These are phyloP conservation scores for Cyanoramphus novaezelandiae DNA, from an alignment of 2,113 vertebrate genomes.

Conservation along the genomic window DNA sequence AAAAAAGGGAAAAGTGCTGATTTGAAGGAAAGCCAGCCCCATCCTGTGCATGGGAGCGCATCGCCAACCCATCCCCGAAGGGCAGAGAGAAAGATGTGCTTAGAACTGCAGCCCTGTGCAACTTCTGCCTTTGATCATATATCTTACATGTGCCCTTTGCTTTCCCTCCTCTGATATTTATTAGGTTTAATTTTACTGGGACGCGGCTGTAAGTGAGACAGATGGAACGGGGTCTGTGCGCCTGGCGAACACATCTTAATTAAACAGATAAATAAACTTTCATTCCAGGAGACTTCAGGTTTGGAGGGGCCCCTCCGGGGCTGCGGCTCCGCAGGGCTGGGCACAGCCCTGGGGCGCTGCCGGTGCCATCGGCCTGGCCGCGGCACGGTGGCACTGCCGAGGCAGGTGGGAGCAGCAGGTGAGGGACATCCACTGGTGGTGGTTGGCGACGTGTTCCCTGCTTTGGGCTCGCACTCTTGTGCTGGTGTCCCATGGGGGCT, in stretches of 20 bases:
- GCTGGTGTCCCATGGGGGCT: rapidly evolving
- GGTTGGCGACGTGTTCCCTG: neutral
- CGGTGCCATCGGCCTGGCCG: rapidly evolving
- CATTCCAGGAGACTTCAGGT: conserved; percentile 53
- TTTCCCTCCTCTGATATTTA: conserved; percentile 75
- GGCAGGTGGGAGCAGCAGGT: neutral
- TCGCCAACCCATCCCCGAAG: conserved; percentile 42
- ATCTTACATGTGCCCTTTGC: conserved; percentile 74
- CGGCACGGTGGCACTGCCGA: rapidly evolving
- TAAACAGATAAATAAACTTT: conserved; percentile 84
- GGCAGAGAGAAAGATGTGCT: conserved; percentile 70
- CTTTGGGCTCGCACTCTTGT: rapidly evolving
- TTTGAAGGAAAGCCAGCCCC: conserved; percentile 7
- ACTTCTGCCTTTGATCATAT: conserved; percentile 58
- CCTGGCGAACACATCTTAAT: conserved; percentile 77
- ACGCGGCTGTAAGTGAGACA: conserved; percentile 76
- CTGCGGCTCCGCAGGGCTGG: neutral
- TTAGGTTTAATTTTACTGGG: conserved; percentile 80
- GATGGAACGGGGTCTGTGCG: conserved; percentile 68
- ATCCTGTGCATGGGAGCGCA: neutral
- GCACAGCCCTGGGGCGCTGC: neutral
- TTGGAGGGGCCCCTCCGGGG: conserved; percentile 33
- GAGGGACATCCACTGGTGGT: neutral
- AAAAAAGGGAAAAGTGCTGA: conserved; percentile 16
- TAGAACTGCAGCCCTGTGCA: conserved; percentile 67